Percentiles rank a stretch among this genome's conserved stretches.
Evolutionary conservation across 2,113 vertebrate species (phyloP).

Genomic region (Xiphophorus couchianus): DNA sequence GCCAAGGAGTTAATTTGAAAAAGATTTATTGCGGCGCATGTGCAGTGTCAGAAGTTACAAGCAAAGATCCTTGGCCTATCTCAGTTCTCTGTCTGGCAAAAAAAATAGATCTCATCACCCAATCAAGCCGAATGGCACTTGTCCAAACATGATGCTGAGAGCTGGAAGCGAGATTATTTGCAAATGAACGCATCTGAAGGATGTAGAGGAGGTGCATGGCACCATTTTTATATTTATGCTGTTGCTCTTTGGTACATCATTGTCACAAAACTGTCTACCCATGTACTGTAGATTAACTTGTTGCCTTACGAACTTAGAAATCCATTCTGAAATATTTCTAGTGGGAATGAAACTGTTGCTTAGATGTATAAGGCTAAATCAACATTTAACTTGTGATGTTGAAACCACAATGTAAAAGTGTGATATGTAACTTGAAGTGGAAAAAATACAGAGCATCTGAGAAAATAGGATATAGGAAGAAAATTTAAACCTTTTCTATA

Average conservation of each 20-base stretch:
- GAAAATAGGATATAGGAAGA: no score
- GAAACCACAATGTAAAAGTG: not conserved
- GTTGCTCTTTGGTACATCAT: not conserved
- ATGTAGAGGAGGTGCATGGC: slow-evolving; percentile 1
- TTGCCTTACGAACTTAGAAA: not conserved
- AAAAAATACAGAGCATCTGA: no score
- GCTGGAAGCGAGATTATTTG: slow-evolving; percentile 44
- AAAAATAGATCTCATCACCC: slow-evolving; percentile 43
- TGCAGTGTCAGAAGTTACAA: slow-evolving; percentile 17
- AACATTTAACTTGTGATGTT: not conserved
- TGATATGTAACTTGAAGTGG: not conserved
- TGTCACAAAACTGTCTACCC: not conserved
- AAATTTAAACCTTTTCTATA: no score
- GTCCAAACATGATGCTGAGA: slow-evolving; percentile 36
- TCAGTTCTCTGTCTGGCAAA: slow-evolving; percentile 22
- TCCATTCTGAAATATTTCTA: not conserved
- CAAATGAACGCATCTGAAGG: slow-evolving; percentile 48
- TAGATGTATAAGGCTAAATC: no score
- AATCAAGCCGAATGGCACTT: slow-evolving; percentile 57
- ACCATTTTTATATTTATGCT: slow-evolving; percentile 1
- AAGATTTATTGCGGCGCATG: slow-evolving; percentile 14
- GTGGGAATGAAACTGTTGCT: no score
- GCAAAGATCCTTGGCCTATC: slow-evolving; percentile 25
- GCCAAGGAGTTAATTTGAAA: slow-evolving; percentile 21
- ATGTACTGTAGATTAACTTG: not conserved